These are phyloP conservation scores for Mya arenaria DNA, from an alignment of 1,140 invertebrate genomes.

Conservation along the genomic window DNA sequence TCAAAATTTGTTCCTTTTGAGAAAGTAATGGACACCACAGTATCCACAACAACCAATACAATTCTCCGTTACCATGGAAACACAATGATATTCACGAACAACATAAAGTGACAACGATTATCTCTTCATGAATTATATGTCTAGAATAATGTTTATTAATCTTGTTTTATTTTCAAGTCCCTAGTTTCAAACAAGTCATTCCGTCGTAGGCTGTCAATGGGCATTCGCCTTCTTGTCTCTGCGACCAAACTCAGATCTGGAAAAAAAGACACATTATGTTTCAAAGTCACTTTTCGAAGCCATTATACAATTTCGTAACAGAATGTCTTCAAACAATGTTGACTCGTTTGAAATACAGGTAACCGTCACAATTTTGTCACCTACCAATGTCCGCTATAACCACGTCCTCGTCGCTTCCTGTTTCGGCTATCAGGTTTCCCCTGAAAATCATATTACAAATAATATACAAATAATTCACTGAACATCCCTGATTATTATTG, in stretches of 20 bases:
- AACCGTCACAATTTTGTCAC: not conserved
- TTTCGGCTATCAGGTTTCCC: conserved; percentile 45
- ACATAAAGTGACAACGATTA: too few relatives aligned
- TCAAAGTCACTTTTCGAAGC: too few relatives aligned
- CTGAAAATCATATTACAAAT: conserved; percentile 2
- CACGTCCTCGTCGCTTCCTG: conserved; percentile 44
- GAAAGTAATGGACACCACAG: too few relatives aligned
- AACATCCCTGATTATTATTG: too few relatives aligned
- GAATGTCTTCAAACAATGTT: not conserved
- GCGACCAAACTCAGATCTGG: conserved; percentile 30
- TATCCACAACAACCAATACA: too few relatives aligned
- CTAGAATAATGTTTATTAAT: too few relatives aligned
- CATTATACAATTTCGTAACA: not conserved
- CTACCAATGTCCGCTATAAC: conserved; percentile 53
- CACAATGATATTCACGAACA: too few relatives aligned
- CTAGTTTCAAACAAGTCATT: conserved; percentile 29
- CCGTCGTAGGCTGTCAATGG: conserved; percentile 21
- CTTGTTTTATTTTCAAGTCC: conserved; percentile 13
- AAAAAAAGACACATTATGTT: conserved; percentile 4
- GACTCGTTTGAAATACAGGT: not conserved
- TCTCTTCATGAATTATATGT: too few relatives aligned
- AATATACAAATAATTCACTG: not conserved
- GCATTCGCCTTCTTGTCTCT: conserved; percentile 33
- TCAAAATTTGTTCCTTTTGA: too few relatives aligned
- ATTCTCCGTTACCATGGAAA: too few relatives aligned